Evolutionary conservation across 2,113 vertebrate genomes (phyloP).

Genomic region (Caretta caretta): DNA sequence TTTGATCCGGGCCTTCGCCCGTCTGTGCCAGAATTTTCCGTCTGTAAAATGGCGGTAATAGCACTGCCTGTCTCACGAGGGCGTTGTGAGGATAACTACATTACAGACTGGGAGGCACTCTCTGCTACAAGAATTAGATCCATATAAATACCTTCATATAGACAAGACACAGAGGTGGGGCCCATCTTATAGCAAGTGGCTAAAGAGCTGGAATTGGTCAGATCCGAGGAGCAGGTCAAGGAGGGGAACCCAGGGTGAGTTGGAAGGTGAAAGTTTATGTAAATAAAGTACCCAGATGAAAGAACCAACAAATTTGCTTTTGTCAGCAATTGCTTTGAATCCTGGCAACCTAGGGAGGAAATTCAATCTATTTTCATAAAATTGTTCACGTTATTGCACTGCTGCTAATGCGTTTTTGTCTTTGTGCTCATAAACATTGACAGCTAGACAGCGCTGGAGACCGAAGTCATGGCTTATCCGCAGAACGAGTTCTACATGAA

Average conservation of each 20-base stretch:
- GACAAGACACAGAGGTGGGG: background rate
- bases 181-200: accelerated
- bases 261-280: background rate
- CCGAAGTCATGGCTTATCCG: accelerated
- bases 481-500: accelerated
- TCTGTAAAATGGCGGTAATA: background rate
- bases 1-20: background rate
- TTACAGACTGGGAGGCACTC: background rate
- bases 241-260: background rate
- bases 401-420: accelerated
- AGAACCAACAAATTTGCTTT: background rate
- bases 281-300: background rate
- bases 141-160: background rate
- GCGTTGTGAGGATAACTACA: background rate
- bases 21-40: background rate
- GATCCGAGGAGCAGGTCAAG: accelerated
- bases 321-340: background rate
- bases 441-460: background rate
- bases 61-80: background rate
- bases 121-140: background rate
- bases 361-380: background rate
- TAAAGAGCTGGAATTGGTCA: background rate
- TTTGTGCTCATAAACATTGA: background rate
- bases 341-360: background rate
- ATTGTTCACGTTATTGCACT: background rate